A percentile compares a stretch with the other conserved stretches of the same genome.
phyloP scores from a whole-genome alignment of 2,888 invertebrate genomes.

The Maniola hyperantus region DNA sequence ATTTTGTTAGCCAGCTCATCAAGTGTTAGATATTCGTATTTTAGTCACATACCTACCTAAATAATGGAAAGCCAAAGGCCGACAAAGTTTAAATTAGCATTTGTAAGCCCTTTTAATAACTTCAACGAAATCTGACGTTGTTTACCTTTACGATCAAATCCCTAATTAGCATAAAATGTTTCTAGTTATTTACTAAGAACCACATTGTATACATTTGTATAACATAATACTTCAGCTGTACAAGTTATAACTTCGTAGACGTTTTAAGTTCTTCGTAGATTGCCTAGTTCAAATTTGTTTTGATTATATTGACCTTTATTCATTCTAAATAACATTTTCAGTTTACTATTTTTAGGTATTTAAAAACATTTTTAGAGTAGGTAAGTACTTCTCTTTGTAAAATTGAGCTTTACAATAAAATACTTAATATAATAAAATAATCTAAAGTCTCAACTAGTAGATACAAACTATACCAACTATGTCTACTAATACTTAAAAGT shows the following conservation, averaged over 20 bases:
- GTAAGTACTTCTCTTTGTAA: no score
- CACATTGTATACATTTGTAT: background rate
- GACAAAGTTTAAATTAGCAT: conserved; percentile 1
- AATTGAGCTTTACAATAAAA: no score
- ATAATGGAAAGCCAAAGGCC: background rate
- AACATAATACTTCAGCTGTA: background rate
- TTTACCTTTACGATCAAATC: conserved; percentile 1
- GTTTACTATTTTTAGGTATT: no score
- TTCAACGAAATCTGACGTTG: background rate
- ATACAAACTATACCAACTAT: no score
- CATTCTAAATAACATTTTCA: no score
- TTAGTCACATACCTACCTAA: no score
- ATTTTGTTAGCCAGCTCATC: no score
- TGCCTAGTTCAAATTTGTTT: background rate
- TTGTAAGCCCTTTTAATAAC: background rate
- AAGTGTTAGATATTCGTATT: no score
- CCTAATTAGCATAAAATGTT: conserved; percentile 4
- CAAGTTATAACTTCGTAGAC: background rate
- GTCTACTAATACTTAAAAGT: no score
- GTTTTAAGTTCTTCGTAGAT: background rate
- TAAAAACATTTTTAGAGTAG: no score
- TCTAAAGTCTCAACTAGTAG: no score
- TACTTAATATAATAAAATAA: no score
- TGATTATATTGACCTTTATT: background rate
- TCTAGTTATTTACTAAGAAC: background rate